These are phyloP conservation scores for Melierax canorus DNA, from an alignment of 2,113 vertebrate species.

Conservation along the genomic window DNA sequence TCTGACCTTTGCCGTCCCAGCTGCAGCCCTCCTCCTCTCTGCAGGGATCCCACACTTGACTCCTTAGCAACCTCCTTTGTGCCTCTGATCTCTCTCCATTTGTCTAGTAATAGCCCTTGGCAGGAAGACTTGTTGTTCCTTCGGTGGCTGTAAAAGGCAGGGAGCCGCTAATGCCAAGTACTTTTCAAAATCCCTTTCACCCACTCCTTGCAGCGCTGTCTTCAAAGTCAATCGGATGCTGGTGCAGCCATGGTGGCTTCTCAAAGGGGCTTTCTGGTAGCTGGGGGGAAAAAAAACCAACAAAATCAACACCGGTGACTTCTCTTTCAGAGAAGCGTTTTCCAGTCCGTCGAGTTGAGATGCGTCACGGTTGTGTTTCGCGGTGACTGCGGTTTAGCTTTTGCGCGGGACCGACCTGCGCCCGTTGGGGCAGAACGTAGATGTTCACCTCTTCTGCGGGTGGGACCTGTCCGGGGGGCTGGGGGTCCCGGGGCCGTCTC, in stretches of 20 bases:
- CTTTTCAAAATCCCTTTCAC: neutral
- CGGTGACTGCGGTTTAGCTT: neutral
- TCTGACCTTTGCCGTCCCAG: constrained; percentile 71
- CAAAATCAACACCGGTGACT: fast-evolving
- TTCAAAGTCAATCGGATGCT: constrained; percentile 2
- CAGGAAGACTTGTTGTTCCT: constrained; percentile 18
- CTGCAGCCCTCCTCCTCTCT: constrained; percentile 58
- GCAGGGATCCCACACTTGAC: constrained; percentile 61
- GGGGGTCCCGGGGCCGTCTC: fast-evolving
- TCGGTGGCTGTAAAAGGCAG: constrained; percentile 10
- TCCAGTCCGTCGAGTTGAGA: fast-evolving
- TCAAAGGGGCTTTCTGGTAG: neutral
- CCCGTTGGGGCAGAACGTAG: fast-evolving
- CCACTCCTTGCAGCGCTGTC: neutral
- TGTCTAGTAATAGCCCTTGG: constrained; percentile 33
- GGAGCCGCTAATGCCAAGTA: neutral
- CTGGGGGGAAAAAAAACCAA: neutral
- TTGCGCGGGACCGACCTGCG: neutral
- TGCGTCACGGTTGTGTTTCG: neutral
- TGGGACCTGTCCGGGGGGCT: neutral
- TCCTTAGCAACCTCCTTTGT: constrained; percentile 59
- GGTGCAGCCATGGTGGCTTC: neutral
- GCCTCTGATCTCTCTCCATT: constrained; percentile 31
- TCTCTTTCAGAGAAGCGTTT: neutral
- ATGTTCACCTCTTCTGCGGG: neutral